Conservation (phyloP, 2,113 vertebrate species). For the Microcebus tavaratra region DNA sequence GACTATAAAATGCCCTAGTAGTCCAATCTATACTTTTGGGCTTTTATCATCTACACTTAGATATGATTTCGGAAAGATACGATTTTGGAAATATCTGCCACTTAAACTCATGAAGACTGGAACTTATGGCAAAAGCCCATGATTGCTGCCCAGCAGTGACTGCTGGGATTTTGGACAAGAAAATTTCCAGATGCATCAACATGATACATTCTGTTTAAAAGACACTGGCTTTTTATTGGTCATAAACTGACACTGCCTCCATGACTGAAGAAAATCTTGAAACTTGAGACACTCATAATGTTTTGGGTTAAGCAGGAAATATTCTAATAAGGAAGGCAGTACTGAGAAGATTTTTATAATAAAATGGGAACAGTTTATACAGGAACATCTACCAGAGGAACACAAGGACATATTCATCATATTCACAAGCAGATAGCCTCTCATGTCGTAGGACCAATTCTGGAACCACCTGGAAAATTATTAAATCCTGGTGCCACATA, state of each 20-base stretch:
- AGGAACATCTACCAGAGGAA: not conserved
- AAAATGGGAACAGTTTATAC: not conserved
- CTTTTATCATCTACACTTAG: not conserved
- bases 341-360: not conserved
- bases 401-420: not conserved
- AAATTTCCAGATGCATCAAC: not conserved
- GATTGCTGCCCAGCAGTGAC: not conserved
- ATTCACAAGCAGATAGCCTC: not conserved
- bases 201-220: not conserved
- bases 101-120: not conserved
- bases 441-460: not conserved
- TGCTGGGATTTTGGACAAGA: not conserved
- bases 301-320: not conserved
- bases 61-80: not conserved
- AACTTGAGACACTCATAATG: not conserved
- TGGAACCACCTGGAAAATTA: not conserved
- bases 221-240: not conserved
- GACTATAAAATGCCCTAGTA: not conserved
- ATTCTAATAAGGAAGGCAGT: not conserved
- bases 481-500: not conserved
- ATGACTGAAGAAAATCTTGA: not conserved
- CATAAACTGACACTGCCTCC: not conserved
- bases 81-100: not conserved
- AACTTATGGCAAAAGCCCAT: not conserved
- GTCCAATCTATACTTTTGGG: not conserved